Base-by-base conservation (phyloP, 2,888 invertebrate species). In the Leucania comma region DNA sequence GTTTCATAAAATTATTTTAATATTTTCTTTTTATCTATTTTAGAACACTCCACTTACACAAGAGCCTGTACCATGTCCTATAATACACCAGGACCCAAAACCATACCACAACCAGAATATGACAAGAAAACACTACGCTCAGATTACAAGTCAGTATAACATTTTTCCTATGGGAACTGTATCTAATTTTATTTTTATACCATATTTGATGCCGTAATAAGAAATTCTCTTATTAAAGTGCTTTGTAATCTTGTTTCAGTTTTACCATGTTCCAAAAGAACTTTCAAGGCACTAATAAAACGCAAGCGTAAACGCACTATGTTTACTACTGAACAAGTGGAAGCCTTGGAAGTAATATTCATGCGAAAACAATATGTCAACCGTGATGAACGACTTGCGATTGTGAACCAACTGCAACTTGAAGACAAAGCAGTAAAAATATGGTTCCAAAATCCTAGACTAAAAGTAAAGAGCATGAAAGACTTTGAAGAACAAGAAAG, bases 391-490 rank as follows among this genome's bases (percentile, higher is more conserved):
- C 93, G 98, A 61, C 97, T 97, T 69, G 96, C 96, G 72, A 94
- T 98, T 89, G 97, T 97, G 0, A 90, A 96, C 0, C 88, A 92
- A 8, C 92, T 98, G 0, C 94, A 95, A 68, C 92, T 98, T 1
- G 96, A 96, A 12, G 98, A 98, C 85, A 94, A 97, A 62, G 97
- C 98, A 84, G 97, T 98, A 54, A 98, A 98, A 91, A 97, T 98
- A n/a, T 98, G 98, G 98, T 98, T 98, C 87, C 98, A 98, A 88
- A 98, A 98, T 87, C 95, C 97, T 0, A 92, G 98, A 0, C 97
- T 98, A 96, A 97, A 97, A 81, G 92, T 88, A 79, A 97, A 97
- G 86, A 97, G 96, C 83, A 96, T 96, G 62, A 90, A 78, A n/a
- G 77, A 14, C 4, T 14, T 14, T 0, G 38, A 42, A 14, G 4